phyloP scores from a whole-genome alignment of 2,888 invertebrate genomes.

The Lasioglossum zephyrum region DNA sequence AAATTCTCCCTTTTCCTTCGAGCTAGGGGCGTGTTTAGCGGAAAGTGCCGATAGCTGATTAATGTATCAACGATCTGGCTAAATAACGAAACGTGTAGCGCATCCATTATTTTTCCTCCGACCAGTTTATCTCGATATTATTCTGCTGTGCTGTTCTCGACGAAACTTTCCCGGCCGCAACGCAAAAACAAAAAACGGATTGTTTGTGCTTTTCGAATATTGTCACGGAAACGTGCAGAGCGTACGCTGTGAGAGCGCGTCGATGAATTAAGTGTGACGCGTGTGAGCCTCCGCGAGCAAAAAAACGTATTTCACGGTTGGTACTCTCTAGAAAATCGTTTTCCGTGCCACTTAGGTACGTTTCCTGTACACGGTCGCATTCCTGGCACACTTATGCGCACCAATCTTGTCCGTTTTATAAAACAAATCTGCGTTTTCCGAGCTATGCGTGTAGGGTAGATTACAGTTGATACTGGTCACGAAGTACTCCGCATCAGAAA shows the following conservation, averaged over 20 bases:
- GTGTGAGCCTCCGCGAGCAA: not conserved
- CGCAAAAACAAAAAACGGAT: not conserved
- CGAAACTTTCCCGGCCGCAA: not conserved
- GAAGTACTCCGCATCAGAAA: not conserved
- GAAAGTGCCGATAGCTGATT: slow-evolving; percentile 26
- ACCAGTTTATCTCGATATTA: not conserved
- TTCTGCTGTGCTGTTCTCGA: not conserved
- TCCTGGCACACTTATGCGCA: not conserved
- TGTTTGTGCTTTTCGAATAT: not conserved
- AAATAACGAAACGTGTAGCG: slow-evolving; percentile 3
- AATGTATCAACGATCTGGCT: slow-evolving; percentile 14
- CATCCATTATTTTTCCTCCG: not conserved
- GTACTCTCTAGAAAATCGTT: slow-evolving; percentile 9
- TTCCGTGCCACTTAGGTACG: slow-evolving; percentile 8
- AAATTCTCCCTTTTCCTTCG: slow-evolving; percentile 45
- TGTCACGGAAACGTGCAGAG: not conserved
- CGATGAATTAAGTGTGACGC: not conserved
- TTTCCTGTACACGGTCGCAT: not conserved
- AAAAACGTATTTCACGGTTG: slow-evolving; percentile 4
- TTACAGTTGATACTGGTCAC: not conserved
- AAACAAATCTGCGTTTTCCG: slow-evolving; percentile 4
- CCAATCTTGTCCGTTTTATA: not conserved
- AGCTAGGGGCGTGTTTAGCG: not conserved
- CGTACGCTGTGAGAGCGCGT: not conserved
- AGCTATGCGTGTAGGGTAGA: not conserved